Evolutionary conservation across 2,113 vertebrate genomes (phyloP), one percentile per base, ranked within the genome.

Genomic region (Orycteropus afer): DNA sequence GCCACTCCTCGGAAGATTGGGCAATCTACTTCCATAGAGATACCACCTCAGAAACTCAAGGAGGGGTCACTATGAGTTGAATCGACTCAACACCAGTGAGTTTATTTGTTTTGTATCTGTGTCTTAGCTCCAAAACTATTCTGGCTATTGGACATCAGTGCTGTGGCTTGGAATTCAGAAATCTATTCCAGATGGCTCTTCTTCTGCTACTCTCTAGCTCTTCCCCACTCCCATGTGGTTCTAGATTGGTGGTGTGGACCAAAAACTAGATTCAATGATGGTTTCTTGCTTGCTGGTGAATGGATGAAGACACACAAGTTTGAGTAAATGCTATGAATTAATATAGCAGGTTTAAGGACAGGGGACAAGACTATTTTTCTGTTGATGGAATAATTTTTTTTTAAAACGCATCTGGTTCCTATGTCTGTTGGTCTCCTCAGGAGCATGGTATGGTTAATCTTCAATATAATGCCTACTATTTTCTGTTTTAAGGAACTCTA

Each of bases 131-230:
- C 47, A 84, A 51, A 63, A 32, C 11, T 55, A 6, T 80, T 95
- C 55, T 94, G 83, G 69, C 61, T 59, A 81, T 42, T 84, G 73
- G 61, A 45, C 27, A 27, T 86, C 55, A 76, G 89, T 80, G 29
- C 51, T 82, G 37, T 57, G 73, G 40, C 40, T 74, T 71, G 88
- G 55, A 87, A 79, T 42, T 76, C 57, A 86, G 73, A 94, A 82
- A 76, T 94, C 51, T 51, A 73, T 76, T 91, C 63, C 95, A 96
- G 82, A 76, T 97, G 86, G 51, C 13, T 65, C 34, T 53, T 93
- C 40, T n/a, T 78, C n/a, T 73, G 57, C n/a, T 51, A 2, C 14
- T 37, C 59, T 80, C 59, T 7, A 82, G 78, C 37, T 77, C 17
- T 65, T 92, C 23, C 27, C 71, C 27, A 45, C 9, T 55, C 32